A percentile compares a stretch with the other conserved stretches of the same genome.
Evolutionary conservation across 2,797 vertebrate genomes (phyloP).

Genomic region (Australoheros facetus): DNA sequence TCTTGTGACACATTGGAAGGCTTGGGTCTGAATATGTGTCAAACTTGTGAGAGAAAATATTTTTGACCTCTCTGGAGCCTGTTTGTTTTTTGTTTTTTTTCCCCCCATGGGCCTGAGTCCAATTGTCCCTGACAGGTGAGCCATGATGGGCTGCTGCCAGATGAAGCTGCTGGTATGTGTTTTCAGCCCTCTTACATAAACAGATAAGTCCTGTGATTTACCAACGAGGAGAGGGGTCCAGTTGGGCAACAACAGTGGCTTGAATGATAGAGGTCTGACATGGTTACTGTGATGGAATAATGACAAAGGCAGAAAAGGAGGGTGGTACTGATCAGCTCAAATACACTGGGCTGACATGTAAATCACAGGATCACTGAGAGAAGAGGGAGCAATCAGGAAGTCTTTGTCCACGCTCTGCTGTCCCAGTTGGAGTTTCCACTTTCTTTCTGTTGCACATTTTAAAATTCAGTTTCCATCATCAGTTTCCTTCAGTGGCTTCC

Average conservation of each 20-base stretch:
- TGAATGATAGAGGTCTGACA: conserved; percentile 9
- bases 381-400: neutral
- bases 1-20: neutral
- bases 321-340: neutral
- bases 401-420: neutral
- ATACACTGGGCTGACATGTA: neutral
- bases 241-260: neutral
- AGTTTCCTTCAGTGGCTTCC: neutral
- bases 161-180: conserved; percentile 57
- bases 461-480: neutral
- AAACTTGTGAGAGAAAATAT: conserved; percentile 16
- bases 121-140: conserved; percentile 37
- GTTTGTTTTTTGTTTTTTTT: neutral
- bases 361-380: neutral
- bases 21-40: neutral
- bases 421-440: neutral
- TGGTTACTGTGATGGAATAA: conserved; percentile 39
- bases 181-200: conserved; percentile 61
- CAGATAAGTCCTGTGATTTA: conserved; percentile 40
- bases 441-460: neutral
- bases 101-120: conserved; percentile 5
- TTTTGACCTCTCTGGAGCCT: conserved; percentile 33
- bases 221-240: neutral
- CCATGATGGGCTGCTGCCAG: conserved; percentile 38
- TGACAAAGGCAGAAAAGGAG: neutral